A percentile compares a stretch with the other conserved stretches of the same genome.
Evolutionary conservation across 2,888 invertebrate genomes (phyloP).

Genomic region (Xestia sexstrigata): DNA sequence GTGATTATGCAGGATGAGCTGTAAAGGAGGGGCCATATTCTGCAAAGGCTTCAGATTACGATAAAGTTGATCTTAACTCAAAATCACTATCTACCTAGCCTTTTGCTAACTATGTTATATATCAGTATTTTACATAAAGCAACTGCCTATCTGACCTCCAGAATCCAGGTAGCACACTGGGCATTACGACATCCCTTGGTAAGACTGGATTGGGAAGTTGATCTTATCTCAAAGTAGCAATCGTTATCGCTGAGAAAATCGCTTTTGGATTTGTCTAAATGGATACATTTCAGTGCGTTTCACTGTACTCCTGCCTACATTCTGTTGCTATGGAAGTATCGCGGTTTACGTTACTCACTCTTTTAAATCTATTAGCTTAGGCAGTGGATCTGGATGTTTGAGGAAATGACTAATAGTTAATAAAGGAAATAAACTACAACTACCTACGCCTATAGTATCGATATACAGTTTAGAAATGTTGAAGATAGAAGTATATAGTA

Average conservation of each 20-base stretch:
- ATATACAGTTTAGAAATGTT: not conserved
- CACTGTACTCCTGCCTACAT: not conserved
- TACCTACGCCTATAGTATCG: not conserved
- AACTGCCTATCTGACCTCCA: not conserved
- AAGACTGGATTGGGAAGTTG: not conserved
- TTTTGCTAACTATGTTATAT: not conserved
- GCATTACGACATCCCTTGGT: not conserved
- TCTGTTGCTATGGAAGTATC: constrained; percentile 39
- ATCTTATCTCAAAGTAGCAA: not conserved
- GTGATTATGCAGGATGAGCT: not conserved
- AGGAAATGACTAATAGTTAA: constrained; percentile 21
- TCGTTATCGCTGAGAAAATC: not conserved
- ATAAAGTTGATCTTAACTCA: not conserved
- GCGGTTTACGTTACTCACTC: constrained; percentile 14
- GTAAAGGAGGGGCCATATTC: not conserved
- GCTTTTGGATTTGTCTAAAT: not conserved
- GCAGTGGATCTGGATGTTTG: not conserved
- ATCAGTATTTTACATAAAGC: not conserved
- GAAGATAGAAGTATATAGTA: too few relatives aligned
- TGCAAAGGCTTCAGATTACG: not conserved
- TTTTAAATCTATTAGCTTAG: constrained; percentile 19
- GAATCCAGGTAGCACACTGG: not conserved
- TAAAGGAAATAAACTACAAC: not conserved
- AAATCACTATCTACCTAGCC: not conserved
- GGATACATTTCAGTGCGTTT: not conserved